phyloP scores from a whole-genome alignment of 1,140 invertebrate genomes.

The Leptonema lineaticorne region DNA sequence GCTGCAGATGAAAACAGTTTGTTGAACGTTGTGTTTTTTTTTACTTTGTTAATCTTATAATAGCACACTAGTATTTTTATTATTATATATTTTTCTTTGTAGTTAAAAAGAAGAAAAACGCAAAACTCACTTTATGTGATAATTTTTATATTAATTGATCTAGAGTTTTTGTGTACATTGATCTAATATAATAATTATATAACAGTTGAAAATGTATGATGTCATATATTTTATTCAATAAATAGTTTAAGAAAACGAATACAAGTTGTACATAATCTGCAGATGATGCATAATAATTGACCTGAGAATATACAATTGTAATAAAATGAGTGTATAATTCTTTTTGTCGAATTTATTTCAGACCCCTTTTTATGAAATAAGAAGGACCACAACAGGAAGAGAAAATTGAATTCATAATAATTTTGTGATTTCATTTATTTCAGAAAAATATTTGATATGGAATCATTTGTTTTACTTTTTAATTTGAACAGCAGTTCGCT shows the following conservation, averaged over 20 bases:
- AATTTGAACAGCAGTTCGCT: slow-evolving; percentile 22
- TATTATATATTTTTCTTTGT: too few relatives aligned
- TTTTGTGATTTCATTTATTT: slow-evolving; percentile 41
- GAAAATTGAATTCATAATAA: not conserved
- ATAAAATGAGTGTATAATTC: slow-evolving; percentile 26
- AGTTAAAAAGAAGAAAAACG: not conserved
- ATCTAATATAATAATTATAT: slow-evolving; percentile 16
- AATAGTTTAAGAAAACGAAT: slow-evolving; percentile 28
- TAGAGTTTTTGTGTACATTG: not conserved
- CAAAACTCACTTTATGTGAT: not conserved
- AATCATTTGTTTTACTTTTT: slow-evolving; percentile 36
- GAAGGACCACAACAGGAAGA: not conserved
- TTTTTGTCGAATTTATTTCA: not conserved
- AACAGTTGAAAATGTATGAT: slow-evolving; percentile 28
- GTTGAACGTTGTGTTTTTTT: too few relatives aligned
- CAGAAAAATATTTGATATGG: slow-evolving; percentile 43
- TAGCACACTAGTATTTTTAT: not conserved
- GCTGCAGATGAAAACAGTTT: too few relatives aligned
- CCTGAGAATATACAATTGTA: slow-evolving; percentile 10
- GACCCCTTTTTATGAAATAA: not conserved
- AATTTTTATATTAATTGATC: not conserved
- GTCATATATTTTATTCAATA: slow-evolving; percentile 34
- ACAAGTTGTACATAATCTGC: slow-evolving; percentile 13
- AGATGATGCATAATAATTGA: slow-evolving; percentile 18
- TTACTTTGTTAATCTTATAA: not conserved